Evolutionary conservation across 2,113 vertebrate genomes (phyloP).

Genomic region (Silurus meridionalis): DNA sequence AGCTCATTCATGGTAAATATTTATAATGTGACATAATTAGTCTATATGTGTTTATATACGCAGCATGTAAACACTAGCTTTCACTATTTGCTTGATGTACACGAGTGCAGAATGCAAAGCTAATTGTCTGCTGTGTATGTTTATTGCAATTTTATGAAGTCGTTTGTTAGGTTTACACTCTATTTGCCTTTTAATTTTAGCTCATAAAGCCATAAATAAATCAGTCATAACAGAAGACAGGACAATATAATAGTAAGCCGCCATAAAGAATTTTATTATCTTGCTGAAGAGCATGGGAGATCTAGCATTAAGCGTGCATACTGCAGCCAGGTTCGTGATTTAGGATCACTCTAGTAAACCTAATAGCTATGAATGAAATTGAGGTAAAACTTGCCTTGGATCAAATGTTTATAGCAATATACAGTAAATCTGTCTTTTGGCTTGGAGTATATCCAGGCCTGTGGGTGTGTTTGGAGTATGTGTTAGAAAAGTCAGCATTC

Average conservation of each 20-base stretch:
- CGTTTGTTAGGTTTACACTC: neutral
- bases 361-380: conserved; percentile 46
- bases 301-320: conserved; percentile 16
- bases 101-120: neutral
- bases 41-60: neutral
- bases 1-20: neutral
- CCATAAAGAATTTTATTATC: conserved; percentile 22
- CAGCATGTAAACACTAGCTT: neutral
- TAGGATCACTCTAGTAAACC: conserved; percentile 41
- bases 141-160: neutral
- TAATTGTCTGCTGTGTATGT: neutral
- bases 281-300: conserved; percentile 9
- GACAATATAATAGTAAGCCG: conserved; percentile 15
- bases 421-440: conserved; percentile 42
- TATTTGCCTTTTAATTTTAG: neutral
- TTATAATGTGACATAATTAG: neutral
- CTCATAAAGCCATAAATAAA: neutral
- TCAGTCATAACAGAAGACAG: neutral
- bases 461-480: conserved; percentile 19
- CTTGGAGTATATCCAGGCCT: conserved; percentile 35
- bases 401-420: conserved; percentile 36
- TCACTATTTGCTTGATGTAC: neutral
- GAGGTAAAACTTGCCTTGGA: conserved; percentile 49
- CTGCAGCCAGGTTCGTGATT: conserved; percentile 36
- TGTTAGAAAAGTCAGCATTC: conserved; percentile 12